phyloP scores from a whole-genome alignment of 2,797 vertebrate species.

The Oreochromis grahami region DNA sequence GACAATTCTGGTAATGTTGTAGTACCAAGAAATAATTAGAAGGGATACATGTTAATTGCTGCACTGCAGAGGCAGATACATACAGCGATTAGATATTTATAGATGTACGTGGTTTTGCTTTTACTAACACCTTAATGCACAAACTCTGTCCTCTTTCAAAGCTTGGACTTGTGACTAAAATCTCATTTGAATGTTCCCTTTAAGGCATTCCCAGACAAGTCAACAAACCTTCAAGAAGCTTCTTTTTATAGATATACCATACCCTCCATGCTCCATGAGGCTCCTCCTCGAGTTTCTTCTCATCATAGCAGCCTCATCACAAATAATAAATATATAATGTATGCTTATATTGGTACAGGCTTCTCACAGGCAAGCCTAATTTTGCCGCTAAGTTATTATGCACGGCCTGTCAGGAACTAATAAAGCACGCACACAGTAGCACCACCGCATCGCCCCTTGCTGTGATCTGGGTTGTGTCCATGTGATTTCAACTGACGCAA shows the following conservation, averaged over 20 bases:
- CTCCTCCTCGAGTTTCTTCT: conserved; percentile 11
- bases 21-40: neutral
- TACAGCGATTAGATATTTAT: neutral
- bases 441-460: neutral
- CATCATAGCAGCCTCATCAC: neutral
- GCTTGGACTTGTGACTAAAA: conserved; percentile 1
- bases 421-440: neutral
- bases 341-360: neutral
- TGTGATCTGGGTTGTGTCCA: conserved; percentile 9
- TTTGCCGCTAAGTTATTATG: neutral
- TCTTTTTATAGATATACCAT: conserved; percentile 28
- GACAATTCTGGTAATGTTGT: neutral
- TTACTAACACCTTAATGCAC: neutral
- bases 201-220: conserved; percentile 27
- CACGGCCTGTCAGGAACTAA: neutral
- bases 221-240: conserved; percentile 22
- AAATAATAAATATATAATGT: neutral
- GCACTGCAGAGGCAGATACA: neutral
- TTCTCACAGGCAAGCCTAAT: neutral
- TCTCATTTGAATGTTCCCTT: neutral
- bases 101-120: neutral
- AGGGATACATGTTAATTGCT: neutral
- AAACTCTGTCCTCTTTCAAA: neutral
- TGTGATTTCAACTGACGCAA: conserved; percentile 54
- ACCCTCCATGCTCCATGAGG: neutral